phyloP scores from a whole-genome alignment of 2,797 vertebrate species.

The Delichon dasypus region DNA sequence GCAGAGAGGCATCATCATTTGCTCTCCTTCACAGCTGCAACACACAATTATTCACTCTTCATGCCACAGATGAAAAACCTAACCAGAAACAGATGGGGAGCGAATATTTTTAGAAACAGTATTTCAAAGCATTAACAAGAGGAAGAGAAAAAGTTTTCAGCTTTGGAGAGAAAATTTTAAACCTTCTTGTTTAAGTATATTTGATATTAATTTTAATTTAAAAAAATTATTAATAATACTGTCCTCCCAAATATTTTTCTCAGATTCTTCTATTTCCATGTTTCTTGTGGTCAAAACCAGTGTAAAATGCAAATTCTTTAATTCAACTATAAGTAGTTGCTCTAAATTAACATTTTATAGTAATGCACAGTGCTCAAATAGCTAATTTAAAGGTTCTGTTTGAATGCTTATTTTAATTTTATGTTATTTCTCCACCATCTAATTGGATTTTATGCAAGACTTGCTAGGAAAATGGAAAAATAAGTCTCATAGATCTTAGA shows the following conservation, averaged over 20 bases:
- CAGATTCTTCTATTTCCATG: not conserved
- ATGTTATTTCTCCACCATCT: not conserved
- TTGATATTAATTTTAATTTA: not conserved
- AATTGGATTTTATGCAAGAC: not conserved
- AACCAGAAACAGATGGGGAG: constrained; percentile 64
- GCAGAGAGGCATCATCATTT: not conserved
- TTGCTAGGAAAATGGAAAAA: not conserved
- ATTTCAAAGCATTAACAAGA: constrained; percentile 45
- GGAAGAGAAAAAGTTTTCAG: constrained; percentile 52
- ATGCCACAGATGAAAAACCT: constrained; percentile 48
- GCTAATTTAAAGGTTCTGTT: not conserved
- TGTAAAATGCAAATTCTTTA: not conserved
- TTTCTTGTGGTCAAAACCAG: not conserved
- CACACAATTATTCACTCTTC: constrained; percentile 24
- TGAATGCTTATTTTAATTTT: not conserved
- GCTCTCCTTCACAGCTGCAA: constrained; percentile 51
- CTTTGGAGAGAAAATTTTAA: not conserved
- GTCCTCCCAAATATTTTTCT: not conserved
- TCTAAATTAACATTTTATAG: not conserved
- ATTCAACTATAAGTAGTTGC: not conserved
- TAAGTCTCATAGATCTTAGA: not conserved
- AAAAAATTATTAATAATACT: not conserved
- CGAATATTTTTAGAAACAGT: constrained; percentile 56
- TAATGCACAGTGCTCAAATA: not conserved
- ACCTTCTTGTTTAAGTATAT: not conserved